These are phyloP conservation scores for Therioaphis trifolii DNA, from an alignment of 2,888 invertebrate species.

Conservation along the genomic window DNA sequence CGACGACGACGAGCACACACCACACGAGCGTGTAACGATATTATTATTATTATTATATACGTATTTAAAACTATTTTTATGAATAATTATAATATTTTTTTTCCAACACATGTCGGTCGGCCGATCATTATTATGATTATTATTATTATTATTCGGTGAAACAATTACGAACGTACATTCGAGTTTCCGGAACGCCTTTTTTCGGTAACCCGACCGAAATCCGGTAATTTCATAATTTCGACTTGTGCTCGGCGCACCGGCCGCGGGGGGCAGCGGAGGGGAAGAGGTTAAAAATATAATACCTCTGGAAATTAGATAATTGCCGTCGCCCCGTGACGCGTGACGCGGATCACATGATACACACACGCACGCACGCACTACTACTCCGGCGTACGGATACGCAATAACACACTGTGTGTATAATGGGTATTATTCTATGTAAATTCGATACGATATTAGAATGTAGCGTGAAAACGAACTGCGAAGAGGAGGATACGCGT, in stretches of 20 bases:
- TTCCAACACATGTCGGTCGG: neutral
- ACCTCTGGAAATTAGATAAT: constrained; percentile 55
- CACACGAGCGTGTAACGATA: too few species aligned
- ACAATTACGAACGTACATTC: constrained; percentile 48
- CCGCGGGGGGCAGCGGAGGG: neutral
- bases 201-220: constrained; percentile 62
- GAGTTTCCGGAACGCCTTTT: constrained; percentile 62
- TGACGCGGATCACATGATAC: constrained; percentile 52
- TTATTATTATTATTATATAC: too few species aligned
- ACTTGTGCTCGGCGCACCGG: neutral
- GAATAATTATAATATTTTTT: constrained; percentile 28
- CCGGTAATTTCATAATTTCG: constrained; percentile 58
- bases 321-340: constrained; percentile 54
- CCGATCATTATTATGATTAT: constrained; percentile 57
- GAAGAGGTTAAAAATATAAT: constrained; percentile 13
- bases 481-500: too few species aligned
- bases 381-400: neutral
- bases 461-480: neutral
- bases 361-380: too few species aligned
- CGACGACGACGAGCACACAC: neutral
- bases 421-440: neutral
- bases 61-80: constrained; percentile 17
- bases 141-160: constrained; percentile 58
- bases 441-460: constrained; percentile 5
- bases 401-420: neutral